Evolutionary conservation across 2,797 vertebrate genomes (phyloP), one percentile per base, ranked within the genome.

Genomic region (Phoebastria nigripes): DNA sequence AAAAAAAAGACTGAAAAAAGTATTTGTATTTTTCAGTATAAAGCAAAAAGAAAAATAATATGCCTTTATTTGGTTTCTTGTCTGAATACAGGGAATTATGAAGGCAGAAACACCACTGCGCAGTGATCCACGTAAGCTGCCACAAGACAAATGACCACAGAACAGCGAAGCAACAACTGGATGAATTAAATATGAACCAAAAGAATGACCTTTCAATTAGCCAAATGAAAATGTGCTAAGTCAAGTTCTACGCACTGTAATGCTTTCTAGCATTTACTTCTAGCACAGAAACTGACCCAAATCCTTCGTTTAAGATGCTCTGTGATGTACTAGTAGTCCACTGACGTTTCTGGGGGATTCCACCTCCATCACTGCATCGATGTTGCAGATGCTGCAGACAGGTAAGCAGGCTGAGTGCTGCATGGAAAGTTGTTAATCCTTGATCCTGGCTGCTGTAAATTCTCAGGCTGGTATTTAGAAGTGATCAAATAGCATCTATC

Each of bases 401-500:
- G 31, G 33, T 39, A 31, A 77, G 19, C 25, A 31, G 47, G 35
- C 29, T 22, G 61, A 61, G n/a, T 4, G 5, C 46, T 13, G 22
- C 17, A 13, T 0, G 1, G 16, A 20, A 35, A 46, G 26, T 65
- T 6, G 0, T 7, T 55, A 61, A 72, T 86, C 72, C 56, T 51
- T 37, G 17, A 26, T 72, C 26, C 54, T n/a, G 35, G 15, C 39
- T 86, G 46, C 41, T 52, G 29, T 63, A 69, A 86, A 81, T 77
- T 44, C 73, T 83, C 33, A 21, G 46, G 26, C 37, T 56, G 94
- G 67, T 85, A 82, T 93, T 96, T 94, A 96, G 78, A 87, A 90
- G 73, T 61, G 90, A 89, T 89, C 92, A 97, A 94, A 96, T 37
- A 91, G 63, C 82, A 89, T 47, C 51, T 81, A 69, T 90, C 73